Evolutionary conservation across 1,140 invertebrate genomes (phyloP), one percentile per base, ranked within the genome.

Genomic region (Listronotus oregonensis): DNA sequence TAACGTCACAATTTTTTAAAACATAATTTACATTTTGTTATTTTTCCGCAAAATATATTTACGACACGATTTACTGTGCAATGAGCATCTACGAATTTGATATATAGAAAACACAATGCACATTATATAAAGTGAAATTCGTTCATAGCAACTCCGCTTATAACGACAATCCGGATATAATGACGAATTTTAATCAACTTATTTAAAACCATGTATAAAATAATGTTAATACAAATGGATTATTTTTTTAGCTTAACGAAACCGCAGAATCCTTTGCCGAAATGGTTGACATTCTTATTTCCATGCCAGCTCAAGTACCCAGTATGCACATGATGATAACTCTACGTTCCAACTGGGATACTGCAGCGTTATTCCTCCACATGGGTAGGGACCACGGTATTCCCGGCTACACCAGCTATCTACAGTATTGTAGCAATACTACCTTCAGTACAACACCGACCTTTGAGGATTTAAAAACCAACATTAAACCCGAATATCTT

Each of bases 361-460:
- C 82, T 71, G 67, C 80, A 74, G 75, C 84, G 60, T 66, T 85
- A 69, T 76, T 85, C 50, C 77, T 88, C 12, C 87, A 89, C 59
- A 77, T 89, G 73, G 92, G 89, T 0, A 82, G 96, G 44, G 96
- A 98, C 80, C 95, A 98, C 75, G 96, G 95, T 0, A 80, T 98
- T 27, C 88, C 94, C 0, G 85, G 91, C 0, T 99, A 98, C 75
- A 82, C 89, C 0, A 82, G 88, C 18, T 94, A 88, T 70, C 68
- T 94, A 8, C 80, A 86, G 37, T 80, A 89, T 32, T 98, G 96
- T 77, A 62, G 80, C 73, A 77, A 81, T 75, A 47, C 80, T 71
- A 64, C 51, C n/a, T 47, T 71, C 72, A 15, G 80, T 10, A 63
- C 59, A 0, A 50, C 9, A 21, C 5, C 81, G 37, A 77, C 85